Conservation (phyloP, 2,888 invertebrate genomes). For the Drepana falcataria region DNA sequence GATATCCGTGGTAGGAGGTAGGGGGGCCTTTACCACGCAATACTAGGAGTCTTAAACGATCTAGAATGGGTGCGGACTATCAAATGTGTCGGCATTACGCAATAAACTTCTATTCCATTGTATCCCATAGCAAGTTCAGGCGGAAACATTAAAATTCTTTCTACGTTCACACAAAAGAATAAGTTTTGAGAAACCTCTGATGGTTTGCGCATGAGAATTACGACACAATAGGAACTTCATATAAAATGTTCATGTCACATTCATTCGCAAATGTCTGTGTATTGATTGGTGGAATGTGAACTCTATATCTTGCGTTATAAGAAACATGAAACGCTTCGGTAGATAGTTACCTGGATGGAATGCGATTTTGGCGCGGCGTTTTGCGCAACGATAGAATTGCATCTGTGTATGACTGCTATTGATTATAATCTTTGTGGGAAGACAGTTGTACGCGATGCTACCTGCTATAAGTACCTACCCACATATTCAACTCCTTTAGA, state of each 20-base stretch:
- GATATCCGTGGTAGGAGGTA: no score
- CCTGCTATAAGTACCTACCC: background rate
- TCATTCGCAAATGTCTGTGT: slow-evolving; percentile 15
- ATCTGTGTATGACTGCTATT: slow-evolving; percentile 34
- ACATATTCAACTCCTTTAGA: background rate
- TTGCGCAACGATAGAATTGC: slow-evolving; percentile 46
- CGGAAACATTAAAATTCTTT: slow-evolving; percentile 77
- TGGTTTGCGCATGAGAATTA: slow-evolving; percentile 64
- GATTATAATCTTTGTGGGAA: slow-evolving; percentile 45
- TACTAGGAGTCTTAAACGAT: slow-evolving; percentile 33
- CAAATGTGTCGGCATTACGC: slow-evolving; percentile 49
- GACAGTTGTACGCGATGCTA: slow-evolving; percentile 5
- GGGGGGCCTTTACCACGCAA: no score
- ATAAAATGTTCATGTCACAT: slow-evolving; percentile 37
- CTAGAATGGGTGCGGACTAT: slow-evolving; percentile 37
- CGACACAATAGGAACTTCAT: slow-evolving; percentile 50
- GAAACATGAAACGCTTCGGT: slow-evolving; percentile 15
- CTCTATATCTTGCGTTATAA: slow-evolving; percentile 12
- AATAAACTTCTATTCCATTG: slow-evolving; percentile 52
- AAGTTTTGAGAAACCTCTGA: slow-evolving; percentile 69
- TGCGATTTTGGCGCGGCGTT: slow-evolving; percentile 39
- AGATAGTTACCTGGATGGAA: slow-evolving; percentile 28
- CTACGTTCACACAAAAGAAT: slow-evolving; percentile 71
- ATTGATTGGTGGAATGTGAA: background rate
- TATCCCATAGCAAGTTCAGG: slow-evolving; percentile 63